Conservation (phyloP, 53 echinoderm and acorn worm genomes). For the Antedon mediterranea region DNA sequence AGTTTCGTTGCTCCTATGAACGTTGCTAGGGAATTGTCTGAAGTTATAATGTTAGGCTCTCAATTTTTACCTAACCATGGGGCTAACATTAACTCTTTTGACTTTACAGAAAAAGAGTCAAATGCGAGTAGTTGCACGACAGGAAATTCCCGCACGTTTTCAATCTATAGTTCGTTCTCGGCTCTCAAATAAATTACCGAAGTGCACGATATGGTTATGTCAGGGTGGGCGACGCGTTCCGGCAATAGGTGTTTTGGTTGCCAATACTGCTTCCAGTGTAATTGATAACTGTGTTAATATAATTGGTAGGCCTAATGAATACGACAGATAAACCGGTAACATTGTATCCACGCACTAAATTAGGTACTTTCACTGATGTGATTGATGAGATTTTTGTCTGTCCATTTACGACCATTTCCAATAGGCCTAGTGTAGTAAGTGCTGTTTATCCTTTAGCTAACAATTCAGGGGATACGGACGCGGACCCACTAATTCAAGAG, state of each 20-base stretch:
- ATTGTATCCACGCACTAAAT: conserved; percentile 13
- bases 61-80: not conserved
- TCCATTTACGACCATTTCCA: not conserved
- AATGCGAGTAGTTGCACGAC: not conserved
- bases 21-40: not conserved
- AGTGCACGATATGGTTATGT: conserved; percentile 8
- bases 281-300: conserved; percentile 5
- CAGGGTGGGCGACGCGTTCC: conserved; percentile 16
- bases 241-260: conserved; percentile 14
- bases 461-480: too few species aligned
- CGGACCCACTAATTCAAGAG: too few species aligned
- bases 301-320: conserved; percentile 7
- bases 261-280: conserved; percentile 4
- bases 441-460: too few species aligned
- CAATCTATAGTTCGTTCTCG: not conserved
- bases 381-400: not conserved
- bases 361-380: conserved; percentile 7
- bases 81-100: not conserved
- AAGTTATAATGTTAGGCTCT: not conserved
- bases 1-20: not conserved
- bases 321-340: conserved; percentile 5
- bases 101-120: not conserved
- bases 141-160: not conserved
- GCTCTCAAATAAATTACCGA: not conserved
- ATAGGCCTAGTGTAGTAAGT: too few species aligned